A percentile compares a stretch with the other conserved stretches of the same genome.
Conservation (phyloP, 2,113 vertebrate species). For the Hiodon tergisus region DNA sequence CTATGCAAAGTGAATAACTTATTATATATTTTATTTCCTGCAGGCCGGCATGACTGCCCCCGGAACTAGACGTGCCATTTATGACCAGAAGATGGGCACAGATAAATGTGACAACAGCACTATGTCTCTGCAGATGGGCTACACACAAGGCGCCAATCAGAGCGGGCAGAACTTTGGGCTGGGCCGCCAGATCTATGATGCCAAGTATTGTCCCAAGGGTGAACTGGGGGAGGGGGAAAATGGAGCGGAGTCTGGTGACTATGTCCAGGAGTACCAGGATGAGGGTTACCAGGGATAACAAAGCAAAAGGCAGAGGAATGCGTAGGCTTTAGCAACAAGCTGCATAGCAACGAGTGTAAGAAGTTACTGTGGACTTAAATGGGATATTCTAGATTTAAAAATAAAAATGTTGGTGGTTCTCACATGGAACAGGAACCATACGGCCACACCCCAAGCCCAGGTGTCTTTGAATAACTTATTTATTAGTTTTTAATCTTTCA, state of each 20-base stretch:
- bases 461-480: no score
- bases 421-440: background rate
- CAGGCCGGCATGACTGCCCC: slow-evolving; percentile 93
- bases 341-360: background rate
- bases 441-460: no score
- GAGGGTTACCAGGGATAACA: slow-evolving; percentile 67
- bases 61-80: slow-evolving; percentile 87
- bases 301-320: slow-evolving; percentile 51
- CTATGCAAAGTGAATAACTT: background rate
- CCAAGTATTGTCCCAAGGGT: slow-evolving; percentile 84
- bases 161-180: slow-evolving; percentile 86
- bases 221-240: slow-evolving; percentile 42
- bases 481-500: no score
- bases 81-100: slow-evolving; percentile 76
- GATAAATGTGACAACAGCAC: slow-evolving; percentile 90
- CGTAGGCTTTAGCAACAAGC: slow-evolving; percentile 39
- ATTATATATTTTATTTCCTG: background rate
- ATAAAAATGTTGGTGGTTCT: background rate
- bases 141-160: slow-evolving; percentile 81
- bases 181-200: slow-evolving; percentile 89
- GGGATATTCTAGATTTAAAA: background rate
- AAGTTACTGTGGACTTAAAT: background rate
- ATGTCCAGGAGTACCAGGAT: slow-evolving; percentile 56
- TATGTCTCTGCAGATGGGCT: slow-evolving; percentile 94
- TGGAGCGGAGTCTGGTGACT: slow-evolving; percentile 34